These are phyloP conservation scores for Tridacna gigas DNA, from an alignment of 2,888 invertebrate genomes.

Conservation along the genomic window DNA sequence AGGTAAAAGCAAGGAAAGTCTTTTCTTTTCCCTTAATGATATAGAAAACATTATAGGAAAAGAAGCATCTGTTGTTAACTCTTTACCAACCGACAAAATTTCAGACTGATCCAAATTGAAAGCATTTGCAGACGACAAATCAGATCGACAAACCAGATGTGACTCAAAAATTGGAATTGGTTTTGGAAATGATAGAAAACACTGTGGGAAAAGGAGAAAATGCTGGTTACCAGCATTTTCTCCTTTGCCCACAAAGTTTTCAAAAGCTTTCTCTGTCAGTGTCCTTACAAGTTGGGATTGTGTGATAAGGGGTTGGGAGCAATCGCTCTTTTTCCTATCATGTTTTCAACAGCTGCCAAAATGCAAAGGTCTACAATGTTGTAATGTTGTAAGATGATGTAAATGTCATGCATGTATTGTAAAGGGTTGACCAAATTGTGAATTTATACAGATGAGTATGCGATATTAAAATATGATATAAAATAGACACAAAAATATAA, in stretches of 20 bases:
- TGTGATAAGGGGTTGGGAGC: neutral
- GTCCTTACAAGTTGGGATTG: neutral
- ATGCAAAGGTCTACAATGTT: neutral
- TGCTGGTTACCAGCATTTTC: neutral
- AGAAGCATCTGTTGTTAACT: no score
- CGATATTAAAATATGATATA: slow-evolving; percentile 2
- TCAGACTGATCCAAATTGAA: no score
- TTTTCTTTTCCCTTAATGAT: no score
- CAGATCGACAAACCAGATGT: no score
- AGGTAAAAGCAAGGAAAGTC: no score
- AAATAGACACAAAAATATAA: neutral
- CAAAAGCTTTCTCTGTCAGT: no score
- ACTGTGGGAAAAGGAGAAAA: neutral
- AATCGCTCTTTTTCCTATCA: neutral
- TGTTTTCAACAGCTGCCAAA: neutral
- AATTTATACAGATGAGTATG: slow-evolving; percentile 4
- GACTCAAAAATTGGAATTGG: no score
- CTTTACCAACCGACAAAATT: no score
- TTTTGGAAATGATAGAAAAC: neutral
- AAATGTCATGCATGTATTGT: neutral
- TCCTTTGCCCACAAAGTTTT: neutral
- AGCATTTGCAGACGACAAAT: no score
- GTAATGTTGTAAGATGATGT: neutral
- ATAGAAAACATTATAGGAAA: no score
- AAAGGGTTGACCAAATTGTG: neutral